A percentile compares a stretch with the other conserved stretches of the same genome.
phyloP scores from a whole-genome alignment of 2,797 vertebrate genomes.

The Acrossocheilus wenchowensis region DNA sequence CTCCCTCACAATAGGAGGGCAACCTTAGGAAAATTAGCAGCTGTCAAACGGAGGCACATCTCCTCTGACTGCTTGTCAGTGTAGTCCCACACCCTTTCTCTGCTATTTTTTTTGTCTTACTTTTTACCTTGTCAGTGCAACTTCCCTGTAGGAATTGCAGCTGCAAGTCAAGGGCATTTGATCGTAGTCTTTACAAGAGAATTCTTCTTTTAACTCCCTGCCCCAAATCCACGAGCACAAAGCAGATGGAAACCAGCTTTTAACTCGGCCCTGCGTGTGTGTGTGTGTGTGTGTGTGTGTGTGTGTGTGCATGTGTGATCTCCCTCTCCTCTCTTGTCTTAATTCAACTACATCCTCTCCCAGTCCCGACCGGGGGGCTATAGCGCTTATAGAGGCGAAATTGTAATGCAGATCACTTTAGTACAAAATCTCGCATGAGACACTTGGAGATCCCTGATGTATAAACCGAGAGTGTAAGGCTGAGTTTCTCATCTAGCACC shows the following conservation, averaged over 20 bases:
- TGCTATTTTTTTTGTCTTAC: neutral
- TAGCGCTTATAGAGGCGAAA: slow-evolving; percentile 29
- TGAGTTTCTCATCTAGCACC: slow-evolving; percentile 47
- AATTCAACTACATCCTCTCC: slow-evolving; percentile 52
- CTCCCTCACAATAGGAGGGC: slow-evolving; percentile 68
- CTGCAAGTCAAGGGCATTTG: slow-evolving; percentile 50
- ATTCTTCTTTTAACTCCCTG: slow-evolving; percentile 46
- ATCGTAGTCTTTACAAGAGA: slow-evolving; percentile 47
- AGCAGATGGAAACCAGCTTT: slow-evolving; percentile 44
- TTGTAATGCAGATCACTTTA: slow-evolving; percentile 52
- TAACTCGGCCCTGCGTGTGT: slow-evolving; percentile 23
- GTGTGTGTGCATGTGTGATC: slow-evolving; percentile 13
- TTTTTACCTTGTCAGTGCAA: slow-evolving; percentile 25
- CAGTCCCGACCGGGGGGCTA: slow-evolving; percentile 43
- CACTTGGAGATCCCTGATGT: slow-evolving; percentile 37
- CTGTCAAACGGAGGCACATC: slow-evolving; percentile 71
- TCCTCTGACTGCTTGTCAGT: slow-evolving; percentile 71
- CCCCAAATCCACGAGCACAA: slow-evolving; percentile 48
- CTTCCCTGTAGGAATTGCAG: slow-evolving; percentile 46
- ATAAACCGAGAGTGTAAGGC: slow-evolving; percentile 33
- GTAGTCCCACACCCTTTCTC: slow-evolving; percentile 47
- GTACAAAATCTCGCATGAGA: slow-evolving; percentile 36
- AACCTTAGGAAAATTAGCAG: slow-evolving; percentile 69
- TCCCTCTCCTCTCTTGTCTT: slow-evolving; percentile 50
- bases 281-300: too few relatives aligned